Conservation (phyloP, 2,113 vertebrate genomes). For the Ciconia maguari region DNA sequence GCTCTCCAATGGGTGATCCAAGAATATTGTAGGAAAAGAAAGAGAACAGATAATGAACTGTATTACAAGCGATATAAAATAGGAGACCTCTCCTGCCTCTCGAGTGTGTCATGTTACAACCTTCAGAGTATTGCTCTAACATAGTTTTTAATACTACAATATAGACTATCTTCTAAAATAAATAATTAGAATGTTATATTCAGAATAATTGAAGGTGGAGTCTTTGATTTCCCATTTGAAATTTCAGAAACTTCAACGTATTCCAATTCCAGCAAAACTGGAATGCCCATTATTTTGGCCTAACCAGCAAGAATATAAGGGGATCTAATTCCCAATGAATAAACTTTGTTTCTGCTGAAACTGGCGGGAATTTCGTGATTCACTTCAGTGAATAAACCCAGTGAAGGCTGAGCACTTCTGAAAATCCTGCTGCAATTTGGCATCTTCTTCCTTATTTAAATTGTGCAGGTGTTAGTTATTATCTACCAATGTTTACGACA, state of each 20-base stretch:
- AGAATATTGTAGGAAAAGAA: neutral
- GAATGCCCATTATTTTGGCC: neutral
- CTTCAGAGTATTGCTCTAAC: neutral
- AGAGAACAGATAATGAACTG: neutral
- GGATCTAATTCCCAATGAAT: neutral
- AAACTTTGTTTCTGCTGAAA: neutral
- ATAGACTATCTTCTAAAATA: neutral
- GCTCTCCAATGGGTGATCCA: neutral
- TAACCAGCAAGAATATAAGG: neutral
- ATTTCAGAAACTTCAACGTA: neutral
- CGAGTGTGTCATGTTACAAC: neutral
- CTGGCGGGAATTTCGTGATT: neutral
- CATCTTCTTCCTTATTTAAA: neutral
- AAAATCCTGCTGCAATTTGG: neutral
- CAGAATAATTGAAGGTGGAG: neutral
- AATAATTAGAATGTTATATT: neutral
- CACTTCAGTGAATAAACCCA: neutral
- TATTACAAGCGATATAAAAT: neutral
- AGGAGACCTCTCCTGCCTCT: neutral
- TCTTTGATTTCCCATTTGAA: neutral
- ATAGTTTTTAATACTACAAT: neutral
- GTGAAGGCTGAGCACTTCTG: neutral
- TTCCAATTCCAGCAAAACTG: neutral
- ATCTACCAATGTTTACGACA: neutral
- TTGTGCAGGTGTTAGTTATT: neutral